Conservation (phyloP, 2,797 vertebrate species). For the Morus bassanus region DNA sequence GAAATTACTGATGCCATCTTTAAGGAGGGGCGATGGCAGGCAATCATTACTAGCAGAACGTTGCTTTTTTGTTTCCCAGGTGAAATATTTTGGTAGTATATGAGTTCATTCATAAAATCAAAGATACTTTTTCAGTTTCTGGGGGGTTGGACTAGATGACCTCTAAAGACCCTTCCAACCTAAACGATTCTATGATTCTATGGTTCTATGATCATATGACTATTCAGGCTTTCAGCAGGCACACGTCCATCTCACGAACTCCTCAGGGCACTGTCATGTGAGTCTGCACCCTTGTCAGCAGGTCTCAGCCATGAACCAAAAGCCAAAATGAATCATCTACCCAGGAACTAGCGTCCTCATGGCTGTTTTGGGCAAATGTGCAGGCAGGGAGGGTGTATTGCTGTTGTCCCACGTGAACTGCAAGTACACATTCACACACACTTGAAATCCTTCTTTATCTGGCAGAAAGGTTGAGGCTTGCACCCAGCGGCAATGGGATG, state of each 20-base stretch:
- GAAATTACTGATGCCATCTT: not conserved
- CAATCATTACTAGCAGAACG: accelerated
- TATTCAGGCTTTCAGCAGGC: not conserved
- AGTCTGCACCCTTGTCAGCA: accelerated
- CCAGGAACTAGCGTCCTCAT: not conserved
- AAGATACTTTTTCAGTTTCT: not conserved
- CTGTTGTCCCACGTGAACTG: not conserved
- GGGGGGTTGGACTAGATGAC: too few relatives aligned
- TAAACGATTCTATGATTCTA: too few relatives aligned
- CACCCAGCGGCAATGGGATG: not conserved
- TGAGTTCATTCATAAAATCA: not conserved
- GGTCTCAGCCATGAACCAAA: not conserved
- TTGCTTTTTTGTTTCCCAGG: not conserved
- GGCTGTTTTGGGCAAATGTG: not conserved
- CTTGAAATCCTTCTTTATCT: not conserved
- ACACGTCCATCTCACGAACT: not conserved
- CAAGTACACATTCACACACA: not conserved
- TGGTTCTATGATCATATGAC: too few relatives aligned
- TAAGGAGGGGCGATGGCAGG: not conserved
- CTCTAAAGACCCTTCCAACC: too few relatives aligned
- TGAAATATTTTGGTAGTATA: not conserved
- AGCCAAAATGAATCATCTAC: not conserved
- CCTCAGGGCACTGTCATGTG: accelerated
- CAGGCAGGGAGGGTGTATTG: too few relatives aligned
- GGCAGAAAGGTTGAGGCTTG: not conserved